These are phyloP conservation scores for Oreonectes daqikongensis DNA, from an alignment of 2,797 vertebrate species.

Conservation along the genomic window DNA sequence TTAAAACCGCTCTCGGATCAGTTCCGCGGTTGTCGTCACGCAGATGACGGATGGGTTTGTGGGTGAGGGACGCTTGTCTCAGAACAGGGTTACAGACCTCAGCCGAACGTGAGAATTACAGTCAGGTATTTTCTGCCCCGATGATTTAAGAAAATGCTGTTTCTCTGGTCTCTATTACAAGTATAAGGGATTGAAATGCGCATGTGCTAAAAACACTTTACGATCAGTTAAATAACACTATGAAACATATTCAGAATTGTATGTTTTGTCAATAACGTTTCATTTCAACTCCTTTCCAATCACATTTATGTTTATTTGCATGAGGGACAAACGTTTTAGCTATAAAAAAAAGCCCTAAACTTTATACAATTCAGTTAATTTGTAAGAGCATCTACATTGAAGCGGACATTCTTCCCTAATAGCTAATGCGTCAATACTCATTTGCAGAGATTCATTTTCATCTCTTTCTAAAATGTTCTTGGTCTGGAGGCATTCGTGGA, in stretches of 20 bases:
- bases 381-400: too few relatives aligned
- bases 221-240: background rate
- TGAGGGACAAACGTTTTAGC: too few relatives aligned
- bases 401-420: too few relatives aligned
- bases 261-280: too few relatives aligned
- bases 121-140: slow-evolving; percentile 39
- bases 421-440: too few relatives aligned
- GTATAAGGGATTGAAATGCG: background rate
- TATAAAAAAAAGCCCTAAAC: too few relatives aligned
- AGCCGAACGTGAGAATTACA: slow-evolving; percentile 36
- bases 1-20: slow-evolving; percentile 47
- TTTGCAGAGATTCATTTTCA: too few relatives aligned
- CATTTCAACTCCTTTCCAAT: too few relatives aligned
- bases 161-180: slow-evolving; percentile 38
- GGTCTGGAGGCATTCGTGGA: background rate
- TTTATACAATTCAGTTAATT: too few relatives aligned
- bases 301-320: too few relatives aligned
- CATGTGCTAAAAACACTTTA: background rate
- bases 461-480: background rate
- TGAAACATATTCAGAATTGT: too few relatives aligned
- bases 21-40: background rate
- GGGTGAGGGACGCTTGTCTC: slow-evolving; percentile 33
- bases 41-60: slow-evolving; percentile 38
- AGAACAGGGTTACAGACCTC: slow-evolving; percentile 28
- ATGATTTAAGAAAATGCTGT: slow-evolving; percentile 47